Evolutionary conservation across 1,140 invertebrate genomes (phyloP), one percentile per base, ranked within the genome.

Genomic region (Scaptodrosophila lebanonensis): DNA sequence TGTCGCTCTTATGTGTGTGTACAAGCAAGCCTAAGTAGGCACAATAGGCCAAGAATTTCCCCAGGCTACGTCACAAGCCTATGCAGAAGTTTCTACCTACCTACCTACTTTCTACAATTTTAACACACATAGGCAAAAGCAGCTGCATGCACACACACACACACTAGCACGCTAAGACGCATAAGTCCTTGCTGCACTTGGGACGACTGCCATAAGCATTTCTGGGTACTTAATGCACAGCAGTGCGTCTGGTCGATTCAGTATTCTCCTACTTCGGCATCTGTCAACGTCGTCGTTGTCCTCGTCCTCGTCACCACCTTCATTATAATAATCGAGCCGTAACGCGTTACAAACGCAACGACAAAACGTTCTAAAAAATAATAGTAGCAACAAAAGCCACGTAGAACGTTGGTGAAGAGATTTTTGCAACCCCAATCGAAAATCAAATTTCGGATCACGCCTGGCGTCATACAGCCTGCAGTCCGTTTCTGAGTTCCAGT

Each of bases 291-390:
- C 71, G 36, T 51, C 13, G 17, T 39, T 17, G 27, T 11, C 40
- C 16, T 17, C 5, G 32, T n/a, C 18, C 11, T 49, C 48, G n/a
- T n/a, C n/a, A n/a, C n/a, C n/a, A n/a, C n/a, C n/a, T n/a, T n/a
- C n/a, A n/a, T n/a, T n/a, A n/a, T n/a, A n/a, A n/a, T 3, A 15
- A 33, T 16, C 17, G 30, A 5, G 8, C 20, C 39, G 44, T 48
- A 45, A 56, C 64, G 76, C 76, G 77, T 83, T 83, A 30, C 61
- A 76, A 83, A 83, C 77, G 72, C 72, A 60, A 22, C 35, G 40
- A 43, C 17, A 22, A 71, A 66, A 32, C 1, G 22, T 18, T 22
- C 6, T n/a, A 30, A 45, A 18, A 48, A 18, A 43, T 8, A 11
- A 13, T 44, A 4, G 29, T 3, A 5, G 11, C 3, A 9, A 30